phyloP scores from a whole-genome alignment of 2,113 vertebrate genomes.

The Epinephelus lanceolatus region DNA sequence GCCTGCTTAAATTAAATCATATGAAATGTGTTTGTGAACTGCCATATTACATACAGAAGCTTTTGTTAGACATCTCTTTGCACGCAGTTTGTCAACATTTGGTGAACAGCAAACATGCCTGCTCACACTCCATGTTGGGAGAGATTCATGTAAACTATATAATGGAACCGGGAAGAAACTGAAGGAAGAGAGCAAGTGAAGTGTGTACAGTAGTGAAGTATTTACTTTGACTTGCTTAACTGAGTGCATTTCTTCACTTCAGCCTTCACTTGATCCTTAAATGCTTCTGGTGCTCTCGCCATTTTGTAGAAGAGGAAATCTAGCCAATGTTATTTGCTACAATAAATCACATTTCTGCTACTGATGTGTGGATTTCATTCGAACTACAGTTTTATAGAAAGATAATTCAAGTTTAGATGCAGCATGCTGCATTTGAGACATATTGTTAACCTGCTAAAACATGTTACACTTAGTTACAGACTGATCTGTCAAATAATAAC shows the following conservation, averaged over 20 bases:
- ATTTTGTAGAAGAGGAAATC: slow-evolving; percentile 67
- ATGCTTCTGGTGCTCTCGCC: slow-evolving; percentile 69
- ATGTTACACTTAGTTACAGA: background rate
- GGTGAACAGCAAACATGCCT: background rate
- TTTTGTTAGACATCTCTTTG: slow-evolving; percentile 33
- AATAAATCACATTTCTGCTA: slow-evolving; percentile 79
- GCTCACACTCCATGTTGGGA: background rate
- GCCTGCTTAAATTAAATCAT: slow-evolving; percentile 55
- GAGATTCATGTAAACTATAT: background rate
- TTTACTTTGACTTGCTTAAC: slow-evolving; percentile 30
- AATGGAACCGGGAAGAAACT: slow-evolving; percentile 13
- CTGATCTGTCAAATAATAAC: background rate
- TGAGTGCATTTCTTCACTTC: slow-evolving; percentile 63
- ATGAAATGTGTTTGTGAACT: slow-evolving; percentile 48
- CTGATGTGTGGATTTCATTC: slow-evolving; percentile 33
- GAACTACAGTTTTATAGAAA: background rate
- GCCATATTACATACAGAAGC: slow-evolving; percentile 38
- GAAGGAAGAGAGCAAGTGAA: slow-evolving; percentile 26
- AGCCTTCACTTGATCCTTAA: slow-evolving; percentile 56
- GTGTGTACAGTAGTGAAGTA: slow-evolving; percentile 29
- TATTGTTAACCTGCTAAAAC: background rate
- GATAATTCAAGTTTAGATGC: background rate
- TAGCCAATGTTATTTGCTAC: slow-evolving; percentile 71
- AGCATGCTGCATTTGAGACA: background rate
- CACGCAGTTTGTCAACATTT: slow-evolving; percentile 26